Base-by-base conservation (phyloP, 1,140 invertebrate genomes). In the Pseudomyrmex dendroicus region DNA sequence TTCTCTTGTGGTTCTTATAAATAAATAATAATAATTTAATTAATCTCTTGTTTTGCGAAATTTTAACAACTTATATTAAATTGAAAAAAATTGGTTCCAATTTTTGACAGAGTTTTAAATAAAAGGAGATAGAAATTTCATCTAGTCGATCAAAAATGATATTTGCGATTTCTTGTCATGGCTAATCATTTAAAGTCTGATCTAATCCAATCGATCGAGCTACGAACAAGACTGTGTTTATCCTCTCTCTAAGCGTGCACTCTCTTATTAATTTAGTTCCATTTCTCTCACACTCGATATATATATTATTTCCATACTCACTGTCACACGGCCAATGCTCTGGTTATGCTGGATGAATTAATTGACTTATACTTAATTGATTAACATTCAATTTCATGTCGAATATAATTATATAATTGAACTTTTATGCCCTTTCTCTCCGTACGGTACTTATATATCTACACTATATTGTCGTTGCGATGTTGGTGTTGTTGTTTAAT, bases 321-420 rank as follows among this genome's bases (percentile, higher is more conserved):
- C 90, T 93, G 85, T 93, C 90, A 93, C 93, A 94, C 91, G 89
- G 91, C 91, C 90, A 93, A 94, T 94, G 93, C 92, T 94, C 92
- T 94, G 93, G 92, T 91, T 94, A 94, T 94, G 94, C 93, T 94
- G 93, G 93, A 94, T 94, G 91, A 86, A 93, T 91, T 92, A 91
- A 93, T 91, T 85, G 78, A 82, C 62, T 84, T 85, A 74, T 35
- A 35, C 87, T 90, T 90, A 66, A 91, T 89, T 87, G 82, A 91
- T 87, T 86, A 70, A 90, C 84, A 68, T 73, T 73, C 85, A 78
- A 90, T 89, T 35, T 89, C 86, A 84, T 88, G 90, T 88, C 80
- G 63, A 90, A 92, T 85, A 85, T 90, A 83, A 90, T 35, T 35
- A 35, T 35, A 35, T 90, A 82, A 91, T 89, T 92, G 82, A 89